phyloP scores from a whole-genome alignment of 2,797 vertebrate genomes.

The Melopsittacus undulatus region DNA sequence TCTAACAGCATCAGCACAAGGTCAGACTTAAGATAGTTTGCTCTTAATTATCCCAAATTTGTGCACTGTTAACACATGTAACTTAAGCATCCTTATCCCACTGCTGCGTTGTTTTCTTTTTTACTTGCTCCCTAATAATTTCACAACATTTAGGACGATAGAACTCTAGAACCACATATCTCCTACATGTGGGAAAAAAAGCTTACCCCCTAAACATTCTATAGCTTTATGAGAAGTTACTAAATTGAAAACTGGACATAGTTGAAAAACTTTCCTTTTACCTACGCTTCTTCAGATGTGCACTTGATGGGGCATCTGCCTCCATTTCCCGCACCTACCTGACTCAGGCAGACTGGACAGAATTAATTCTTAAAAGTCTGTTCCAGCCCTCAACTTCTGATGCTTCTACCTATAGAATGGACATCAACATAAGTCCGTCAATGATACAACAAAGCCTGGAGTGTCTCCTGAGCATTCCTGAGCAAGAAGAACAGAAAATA shows the following conservation, averaged over 20 bases:
- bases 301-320: neutral
- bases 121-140: neutral
- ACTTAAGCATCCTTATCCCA: neutral
- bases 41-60: neutral
- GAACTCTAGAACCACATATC: neutral
- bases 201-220: neutral
- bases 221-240: neutral
- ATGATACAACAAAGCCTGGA: neutral
- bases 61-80: neutral
- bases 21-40: neutral
- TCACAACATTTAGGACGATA: neutral
- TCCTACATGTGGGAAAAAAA: neutral
- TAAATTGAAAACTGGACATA: neutral
- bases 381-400: neutral
- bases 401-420: neutral
- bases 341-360: neutral
- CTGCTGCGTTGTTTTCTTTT: accelerated
- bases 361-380: neutral
- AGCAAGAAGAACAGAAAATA: neutral
- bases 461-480: neutral
- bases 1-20: neutral
- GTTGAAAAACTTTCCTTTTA: neutral
- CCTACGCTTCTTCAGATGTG: accelerated
- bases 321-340: neutral
- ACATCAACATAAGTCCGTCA: neutral